Percentiles rank a stretch among this genome's conserved stretches.
Conservation (phyloP, 1,140 invertebrate genomes). For the Tetragonula clypearis region DNA sequence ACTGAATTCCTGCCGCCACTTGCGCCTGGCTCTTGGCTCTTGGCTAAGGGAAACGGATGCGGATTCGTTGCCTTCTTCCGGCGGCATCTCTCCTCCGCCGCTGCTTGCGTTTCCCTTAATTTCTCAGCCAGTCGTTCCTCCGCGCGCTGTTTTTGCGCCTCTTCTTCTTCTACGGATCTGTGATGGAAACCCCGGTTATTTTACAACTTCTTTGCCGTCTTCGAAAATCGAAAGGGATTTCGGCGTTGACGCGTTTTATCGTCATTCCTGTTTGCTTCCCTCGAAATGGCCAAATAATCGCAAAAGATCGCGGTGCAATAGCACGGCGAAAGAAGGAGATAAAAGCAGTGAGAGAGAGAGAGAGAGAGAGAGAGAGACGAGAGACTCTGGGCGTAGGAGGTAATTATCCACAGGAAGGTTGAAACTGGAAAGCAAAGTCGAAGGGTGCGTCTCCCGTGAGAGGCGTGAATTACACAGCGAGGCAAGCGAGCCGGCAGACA, state of each 20-base stretch:
- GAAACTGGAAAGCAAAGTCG: slow-evolving; percentile 72
- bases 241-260: too few relatives aligned
- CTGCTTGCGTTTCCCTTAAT: slow-evolving; percentile 32
- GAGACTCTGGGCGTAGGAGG: slow-evolving; percentile 61
- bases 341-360: background rate
- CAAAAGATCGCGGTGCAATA: too few relatives aligned
- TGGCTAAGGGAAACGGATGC: background rate
- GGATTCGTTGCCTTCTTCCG: slow-evolving; percentile 9
- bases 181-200: too few relatives aligned
- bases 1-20: background rate
- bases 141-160: too few relatives aligned
- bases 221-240: too few relatives aligned
- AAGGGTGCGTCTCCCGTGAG: slow-evolving; percentile 68
- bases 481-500: slow-evolving; percentile 79
- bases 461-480: slow-evolving; percentile 81
- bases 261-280: too few relatives aligned
- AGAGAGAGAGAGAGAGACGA: background rate
- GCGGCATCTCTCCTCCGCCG: too few relatives aligned
- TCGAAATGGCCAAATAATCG: too few relatives aligned
- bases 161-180: too few relatives aligned
- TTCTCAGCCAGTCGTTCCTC: slow-evolving; percentile 4
- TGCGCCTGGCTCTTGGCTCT: background rate
- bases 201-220: too few relatives aligned
- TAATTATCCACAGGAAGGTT: slow-evolving; percentile 70
- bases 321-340: background rate